Base-by-base conservation (phyloP, 2,888 invertebrate genomes). In the Lycaena phlaeas region DNA sequence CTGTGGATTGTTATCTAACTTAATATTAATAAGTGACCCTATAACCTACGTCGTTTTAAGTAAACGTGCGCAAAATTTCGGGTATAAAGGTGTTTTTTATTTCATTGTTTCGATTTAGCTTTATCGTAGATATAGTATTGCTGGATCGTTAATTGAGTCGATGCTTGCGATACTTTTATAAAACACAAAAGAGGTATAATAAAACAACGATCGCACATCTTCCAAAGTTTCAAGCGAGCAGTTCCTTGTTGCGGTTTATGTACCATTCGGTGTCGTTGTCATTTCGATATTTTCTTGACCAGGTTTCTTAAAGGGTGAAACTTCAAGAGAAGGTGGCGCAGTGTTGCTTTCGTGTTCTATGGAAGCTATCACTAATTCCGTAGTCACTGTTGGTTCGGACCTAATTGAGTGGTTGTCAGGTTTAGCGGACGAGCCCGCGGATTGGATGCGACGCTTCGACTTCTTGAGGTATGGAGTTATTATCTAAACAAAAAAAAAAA, bases 301-400 rank as follows among this genome's bases (percentile, higher is more conserved):
- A 9, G 34, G 26, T 27, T 29, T 40, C 31, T 53, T 65, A 2
- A 61, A 37, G 0, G 79, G 81, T 0, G 77, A 71, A 12, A 54
- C 54, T 30, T 61, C 55, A 1, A 65, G 61, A 0, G 79, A 73
- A 1, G 68, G 60, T 1, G 72, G 68, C 0, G 62, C 60, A 5
- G 77, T 70, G 45, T 75, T 70, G 25, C 61, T 64, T 1, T 56
- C 72, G 2, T 59, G 73, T 43, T 75, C 77, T 27, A 74, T 58
- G 2, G 77, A 65, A 0, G 68, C 76, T 0, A 77, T 72, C 25
- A 81, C 78, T 41, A 82, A 54, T 45, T 78, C 81, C 5, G 82
- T 78, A 36, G 71, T 73, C 14, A 56, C 50, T 0, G 82, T 82
- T 1, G 79, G 77, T 28, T 81, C 79, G 0, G 82, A 82, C 26